Conservation (phyloP, 2,797 vertebrate genomes). For the Urosaurus nigricauda region DNA sequence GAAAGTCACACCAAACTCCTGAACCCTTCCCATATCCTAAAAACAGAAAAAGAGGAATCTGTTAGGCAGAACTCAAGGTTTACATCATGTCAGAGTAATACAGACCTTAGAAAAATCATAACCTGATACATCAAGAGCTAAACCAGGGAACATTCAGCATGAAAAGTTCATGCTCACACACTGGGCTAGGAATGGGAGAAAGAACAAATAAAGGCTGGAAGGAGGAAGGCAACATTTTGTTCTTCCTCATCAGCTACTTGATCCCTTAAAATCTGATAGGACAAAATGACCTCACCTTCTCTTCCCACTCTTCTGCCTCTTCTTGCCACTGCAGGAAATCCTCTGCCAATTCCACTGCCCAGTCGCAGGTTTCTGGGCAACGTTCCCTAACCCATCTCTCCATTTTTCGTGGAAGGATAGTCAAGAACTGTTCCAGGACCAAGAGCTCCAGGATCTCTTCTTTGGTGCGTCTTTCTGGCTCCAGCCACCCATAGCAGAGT, state of each 20-base stretch:
- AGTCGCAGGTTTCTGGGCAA: neutral
- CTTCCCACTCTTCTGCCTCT: neutral
- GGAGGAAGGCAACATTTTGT: neutral
- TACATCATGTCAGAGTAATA: neutral
- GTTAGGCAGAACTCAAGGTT: neutral
- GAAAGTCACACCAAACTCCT: neutral
- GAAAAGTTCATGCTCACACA: too few relatives aligned
- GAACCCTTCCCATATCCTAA: neutral
- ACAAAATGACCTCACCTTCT: neutral
- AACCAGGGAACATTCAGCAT: too few relatives aligned
- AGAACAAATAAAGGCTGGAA: too few relatives aligned
- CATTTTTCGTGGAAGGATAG: neutral
- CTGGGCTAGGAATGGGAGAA: too few relatives aligned
- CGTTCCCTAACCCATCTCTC: neutral
- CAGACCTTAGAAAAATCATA: neutral
- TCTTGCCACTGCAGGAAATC: constrained; percentile 13
- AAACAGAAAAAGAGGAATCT: neutral
- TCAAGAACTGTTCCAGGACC: constrained; percentile 21
- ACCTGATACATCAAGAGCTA: too few relatives aligned
- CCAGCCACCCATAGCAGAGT: constrained; percentile 17
- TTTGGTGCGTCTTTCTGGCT: constrained; percentile 9
- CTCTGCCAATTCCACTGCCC: neutral
- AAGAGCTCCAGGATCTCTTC: constrained; percentile 18
- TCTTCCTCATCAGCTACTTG: neutral
- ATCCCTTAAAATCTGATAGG: neutral